phyloP scores from a whole-genome alignment of 2,888 invertebrate species.

The Athripsodes cinereus region DNA sequence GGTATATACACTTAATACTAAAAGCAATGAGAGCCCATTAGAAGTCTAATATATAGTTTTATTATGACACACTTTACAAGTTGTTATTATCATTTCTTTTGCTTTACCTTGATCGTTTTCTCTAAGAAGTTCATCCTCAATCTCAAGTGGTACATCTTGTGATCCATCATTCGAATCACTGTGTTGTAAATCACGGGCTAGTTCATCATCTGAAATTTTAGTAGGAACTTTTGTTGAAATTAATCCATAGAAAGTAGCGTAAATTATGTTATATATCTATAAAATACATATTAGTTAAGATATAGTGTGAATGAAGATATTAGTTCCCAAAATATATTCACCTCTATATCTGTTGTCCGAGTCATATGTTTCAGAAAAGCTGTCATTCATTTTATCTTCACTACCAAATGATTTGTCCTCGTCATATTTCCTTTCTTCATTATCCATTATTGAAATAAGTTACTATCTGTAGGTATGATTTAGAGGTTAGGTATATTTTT shows the following conservation, averaged over 20 bases:
- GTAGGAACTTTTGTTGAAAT: not conserved
- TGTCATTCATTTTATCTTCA: conserved; percentile 17
- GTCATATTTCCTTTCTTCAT: not conserved
- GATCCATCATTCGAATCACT: conserved; percentile 49
- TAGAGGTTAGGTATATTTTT: too few species aligned
- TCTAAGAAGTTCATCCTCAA: conserved; percentile 46
- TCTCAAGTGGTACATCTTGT: conserved; percentile 46
- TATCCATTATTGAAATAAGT: not conserved
- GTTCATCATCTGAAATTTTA: conserved; percentile 39
- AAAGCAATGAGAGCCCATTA: too few species aligned
- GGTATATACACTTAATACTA: too few species aligned
- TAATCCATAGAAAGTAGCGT: too few species aligned
- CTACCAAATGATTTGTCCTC: conserved; percentile 9
- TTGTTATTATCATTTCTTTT: too few species aligned
- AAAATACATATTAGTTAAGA: not conserved
- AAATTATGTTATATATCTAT: too few species aligned
- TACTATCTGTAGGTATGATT: too few species aligned
- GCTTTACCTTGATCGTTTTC: conserved; percentile 35
- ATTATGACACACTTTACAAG: not conserved
- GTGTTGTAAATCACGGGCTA: conserved; percentile 45
- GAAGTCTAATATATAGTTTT: too few species aligned
- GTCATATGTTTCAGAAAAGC: conserved; percentile 18
- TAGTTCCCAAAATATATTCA: conserved; percentile 27
- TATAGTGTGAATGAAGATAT: not conserved
- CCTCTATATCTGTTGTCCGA: conserved; percentile 40